These are phyloP conservation scores for Macaria liturata DNA, from an alignment of 2,888 invertebrate genomes.

Conservation along the genomic window DNA sequence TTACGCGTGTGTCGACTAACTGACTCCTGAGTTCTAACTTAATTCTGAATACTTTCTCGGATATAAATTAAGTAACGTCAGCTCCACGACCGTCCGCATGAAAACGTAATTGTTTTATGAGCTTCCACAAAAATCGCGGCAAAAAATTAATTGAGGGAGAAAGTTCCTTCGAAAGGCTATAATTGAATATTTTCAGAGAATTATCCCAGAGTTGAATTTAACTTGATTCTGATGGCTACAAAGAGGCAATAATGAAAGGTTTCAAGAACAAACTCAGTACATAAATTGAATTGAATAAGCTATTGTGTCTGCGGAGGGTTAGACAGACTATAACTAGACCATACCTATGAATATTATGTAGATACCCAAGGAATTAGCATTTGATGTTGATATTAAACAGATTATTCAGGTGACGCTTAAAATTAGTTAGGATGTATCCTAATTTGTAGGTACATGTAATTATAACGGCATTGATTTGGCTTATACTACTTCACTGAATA, in stretches of 20 bases:
- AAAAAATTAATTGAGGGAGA: slow-evolving; percentile 45
- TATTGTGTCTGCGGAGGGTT: too few relatives aligned
- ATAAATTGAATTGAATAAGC: slow-evolving; percentile 7
- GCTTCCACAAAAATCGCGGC: slow-evolving; percentile 39
- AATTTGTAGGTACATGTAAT: too few relatives aligned
- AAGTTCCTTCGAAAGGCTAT: slow-evolving; percentile 37
- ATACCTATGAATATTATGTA: too few relatives aligned
- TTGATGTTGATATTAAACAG: too few relatives aligned
- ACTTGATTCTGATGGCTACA: slow-evolving; percentile 17
- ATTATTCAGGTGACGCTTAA: too few relatives aligned
- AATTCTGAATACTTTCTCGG: slow-evolving; percentile 12
- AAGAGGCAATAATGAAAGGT: slow-evolving; percentile 5
- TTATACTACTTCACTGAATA: too few relatives aligned
- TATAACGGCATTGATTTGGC: too few relatives aligned
- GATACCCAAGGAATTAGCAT: too few relatives aligned
- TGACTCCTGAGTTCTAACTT: too few relatives aligned
- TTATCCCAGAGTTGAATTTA: slow-evolving; percentile 24
- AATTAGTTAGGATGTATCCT: too few relatives aligned
- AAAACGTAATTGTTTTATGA: slow-evolving; percentile 37
- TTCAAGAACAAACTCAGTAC: slow-evolving; percentile 9
- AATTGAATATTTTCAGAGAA: slow-evolving; percentile 40
- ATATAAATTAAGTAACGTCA: slow-evolving; percentile 37
- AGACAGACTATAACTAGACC: too few relatives aligned
- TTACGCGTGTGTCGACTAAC: not conserved
- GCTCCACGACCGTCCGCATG: slow-evolving; percentile 28